phyloP scores from a whole-genome alignment of 2,113 vertebrate genomes.

The Monopterus albus region DNA sequence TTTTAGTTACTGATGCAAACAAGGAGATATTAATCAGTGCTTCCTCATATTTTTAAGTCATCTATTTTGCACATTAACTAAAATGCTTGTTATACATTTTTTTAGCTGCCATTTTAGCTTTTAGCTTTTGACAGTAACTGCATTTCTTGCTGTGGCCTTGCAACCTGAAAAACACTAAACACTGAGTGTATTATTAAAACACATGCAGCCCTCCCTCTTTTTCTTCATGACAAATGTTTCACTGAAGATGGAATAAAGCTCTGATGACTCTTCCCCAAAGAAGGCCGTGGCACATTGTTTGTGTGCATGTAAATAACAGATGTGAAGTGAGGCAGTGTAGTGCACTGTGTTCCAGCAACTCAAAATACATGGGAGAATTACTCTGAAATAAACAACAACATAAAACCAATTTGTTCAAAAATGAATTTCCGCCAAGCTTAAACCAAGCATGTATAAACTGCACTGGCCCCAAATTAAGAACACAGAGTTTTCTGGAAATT shows the following conservation, averaged over 20 bases:
- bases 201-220: not conserved
- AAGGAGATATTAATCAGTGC: too few relatives aligned
- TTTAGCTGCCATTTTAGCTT: not conserved
- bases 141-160: not conserved
- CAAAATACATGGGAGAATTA: not conserved
- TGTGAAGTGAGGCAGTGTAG: constrained; percentile 2
- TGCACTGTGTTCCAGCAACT: not conserved
- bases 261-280: not conserved
- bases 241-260: not conserved
- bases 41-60: not conserved
- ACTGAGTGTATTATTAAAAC: constrained; percentile 15
- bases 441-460: too few relatives aligned
- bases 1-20: too few relatives aligned
- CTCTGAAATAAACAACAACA: not conserved
- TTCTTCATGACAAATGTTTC: constrained; percentile 29
- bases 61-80: not conserved
- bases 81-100: not conserved
- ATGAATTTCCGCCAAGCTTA: too few relatives aligned
- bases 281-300: not conserved
- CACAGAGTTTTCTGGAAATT: too few relatives aligned
- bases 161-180: constrained; percentile 4
- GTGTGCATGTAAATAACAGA: constrained; percentile 31
- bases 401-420: not conserved
- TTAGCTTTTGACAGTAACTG: not conserved
- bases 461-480: too few relatives aligned